A percentile compares a stretch with the other conserved stretches of the same genome.
These are phyloP conservation scores for Corythoichthys intestinalis DNA, from an alignment of 2,113 vertebrate species.

Conservation along the genomic window DNA sequence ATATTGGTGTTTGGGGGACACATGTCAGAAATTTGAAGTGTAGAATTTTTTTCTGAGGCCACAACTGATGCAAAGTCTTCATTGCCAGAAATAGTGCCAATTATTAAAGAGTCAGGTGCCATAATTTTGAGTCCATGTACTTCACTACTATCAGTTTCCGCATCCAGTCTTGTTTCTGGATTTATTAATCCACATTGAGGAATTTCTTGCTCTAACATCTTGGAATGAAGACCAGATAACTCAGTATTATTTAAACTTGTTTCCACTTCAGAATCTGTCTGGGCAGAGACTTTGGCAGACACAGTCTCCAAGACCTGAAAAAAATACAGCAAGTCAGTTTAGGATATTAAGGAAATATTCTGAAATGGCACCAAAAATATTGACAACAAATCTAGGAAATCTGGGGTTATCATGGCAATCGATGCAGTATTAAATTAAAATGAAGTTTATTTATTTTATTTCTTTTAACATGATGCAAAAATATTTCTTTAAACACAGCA, in stretches of 20 bases:
- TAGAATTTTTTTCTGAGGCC: not conserved
- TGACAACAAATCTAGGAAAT: not conserved
- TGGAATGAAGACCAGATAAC: not conserved
- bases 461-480: not conserved
- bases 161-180: conserved; percentile 2
- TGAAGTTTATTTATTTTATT: no score
- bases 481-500: not conserved
- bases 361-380: not conserved
- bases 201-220: not conserved
- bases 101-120: not conserved
- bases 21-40: not conserved
- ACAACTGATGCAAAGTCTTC: not conserved
- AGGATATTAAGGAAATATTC: not conserved
- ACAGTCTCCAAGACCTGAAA: conserved; percentile 19
- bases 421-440: no score
- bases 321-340: not conserved
- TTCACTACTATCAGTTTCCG: not conserved
- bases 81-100: not conserved
- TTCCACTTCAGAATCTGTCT: conserved; percentile 9
- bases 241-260: not conserved
- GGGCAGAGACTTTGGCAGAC: not conserved
- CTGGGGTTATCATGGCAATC: not conserved
- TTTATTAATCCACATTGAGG: conserved; percentile 9
- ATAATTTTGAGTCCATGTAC: not conserved
- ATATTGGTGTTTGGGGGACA: not conserved